Percentiles rank a stretch among this genome's conserved stretches.
These are phyloP conservation scores for Hylaeus volcanicus DNA, from an alignment of 1,140 invertebrate species.

Conservation along the genomic window DNA sequence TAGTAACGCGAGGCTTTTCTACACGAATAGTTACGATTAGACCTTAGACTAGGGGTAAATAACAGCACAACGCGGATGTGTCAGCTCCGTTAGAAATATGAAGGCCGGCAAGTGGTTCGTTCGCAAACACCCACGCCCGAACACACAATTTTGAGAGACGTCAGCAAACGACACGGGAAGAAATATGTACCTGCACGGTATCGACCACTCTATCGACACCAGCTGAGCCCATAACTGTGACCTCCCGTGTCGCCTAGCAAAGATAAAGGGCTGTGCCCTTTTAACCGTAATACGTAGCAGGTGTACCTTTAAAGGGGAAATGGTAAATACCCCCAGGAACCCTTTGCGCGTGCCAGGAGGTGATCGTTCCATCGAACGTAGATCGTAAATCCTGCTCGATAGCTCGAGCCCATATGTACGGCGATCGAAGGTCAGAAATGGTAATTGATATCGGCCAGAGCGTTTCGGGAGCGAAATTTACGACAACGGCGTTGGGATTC, in stretches of 20 bases:
- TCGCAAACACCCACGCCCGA: not conserved
- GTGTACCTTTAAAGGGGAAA: slow-evolving; percentile 47
- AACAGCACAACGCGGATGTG: not conserved
- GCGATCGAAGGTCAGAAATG: slow-evolving; percentile 45
- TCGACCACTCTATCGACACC: slow-evolving; percentile 52
- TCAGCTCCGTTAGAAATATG: not conserved
- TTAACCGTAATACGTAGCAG: slow-evolving; percentile 49
- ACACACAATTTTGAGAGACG: slow-evolving; percentile 1
- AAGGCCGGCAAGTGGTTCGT: not conserved
- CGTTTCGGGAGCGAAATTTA: slow-evolving; percentile 18
- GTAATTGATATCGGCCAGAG: slow-evolving; percentile 22
- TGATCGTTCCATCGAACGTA: slow-evolving; percentile 15
- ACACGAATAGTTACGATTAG: not conserved
- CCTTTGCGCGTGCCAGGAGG: not conserved
- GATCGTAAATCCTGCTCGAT: slow-evolving; percentile 48
- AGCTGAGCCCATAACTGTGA: slow-evolving; percentile 55
- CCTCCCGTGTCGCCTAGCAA: not conserved
- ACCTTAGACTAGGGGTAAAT: too few relatives aligned
- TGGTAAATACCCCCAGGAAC: slow-evolving; percentile 40
- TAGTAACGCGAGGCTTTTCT: not conserved
- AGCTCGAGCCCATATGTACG: slow-evolving; percentile 13
- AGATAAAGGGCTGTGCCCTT: slow-evolving; percentile 50
- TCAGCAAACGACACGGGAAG: slow-evolving; percentile 21
- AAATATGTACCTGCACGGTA: slow-evolving; percentile 41
- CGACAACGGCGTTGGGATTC: not conserved